phyloP scores from a whole-genome alignment of 1,140 invertebrate species.

The Diplogasteroides magnus region DNA sequence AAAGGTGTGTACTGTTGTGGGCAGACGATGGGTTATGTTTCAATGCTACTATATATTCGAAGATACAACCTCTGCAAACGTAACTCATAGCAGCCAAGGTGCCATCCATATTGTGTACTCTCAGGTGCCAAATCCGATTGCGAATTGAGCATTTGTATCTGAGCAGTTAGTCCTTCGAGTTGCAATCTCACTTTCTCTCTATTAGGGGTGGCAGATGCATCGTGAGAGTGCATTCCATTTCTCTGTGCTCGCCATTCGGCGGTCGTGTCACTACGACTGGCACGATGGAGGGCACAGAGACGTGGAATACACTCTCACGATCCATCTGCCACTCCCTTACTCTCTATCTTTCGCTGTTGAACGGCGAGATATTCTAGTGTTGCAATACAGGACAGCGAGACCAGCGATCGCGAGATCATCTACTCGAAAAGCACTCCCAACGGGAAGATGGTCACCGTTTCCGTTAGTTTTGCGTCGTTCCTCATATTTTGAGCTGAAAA shows the following conservation, averaged over 20 bases:
- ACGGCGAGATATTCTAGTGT: background rate
- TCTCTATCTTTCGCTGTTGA: background rate
- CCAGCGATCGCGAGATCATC: slow-evolving; percentile 1
- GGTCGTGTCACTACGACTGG: background rate
- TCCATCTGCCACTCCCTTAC: background rate
- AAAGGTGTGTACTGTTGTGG: background rate
- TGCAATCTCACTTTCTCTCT: background rate
- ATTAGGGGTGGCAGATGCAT: too few relatives aligned
- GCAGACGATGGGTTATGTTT: too few relatives aligned
- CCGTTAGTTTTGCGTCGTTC: too few relatives aligned
- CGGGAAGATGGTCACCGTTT: slow-evolving; percentile 12
- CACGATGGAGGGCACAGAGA: background rate
- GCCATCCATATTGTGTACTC: too few relatives aligned
- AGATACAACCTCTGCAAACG: too few relatives aligned
- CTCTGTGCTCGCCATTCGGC: background rate
- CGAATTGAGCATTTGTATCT: too few relatives aligned
- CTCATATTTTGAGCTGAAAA: too few relatives aligned
- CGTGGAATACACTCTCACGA: too few relatives aligned
- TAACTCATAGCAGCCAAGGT: background rate
- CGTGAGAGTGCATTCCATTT: too few relatives aligned
- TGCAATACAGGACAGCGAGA: background rate
- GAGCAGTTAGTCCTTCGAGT: slow-evolving; percentile 4
- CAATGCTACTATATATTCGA: too few relatives aligned
- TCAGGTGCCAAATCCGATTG: too few relatives aligned
- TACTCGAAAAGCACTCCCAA: slow-evolving; percentile 3